phyloP scores from a whole-genome alignment of 2,888 invertebrate genomes.

The Cephonodes hylas region DNA sequence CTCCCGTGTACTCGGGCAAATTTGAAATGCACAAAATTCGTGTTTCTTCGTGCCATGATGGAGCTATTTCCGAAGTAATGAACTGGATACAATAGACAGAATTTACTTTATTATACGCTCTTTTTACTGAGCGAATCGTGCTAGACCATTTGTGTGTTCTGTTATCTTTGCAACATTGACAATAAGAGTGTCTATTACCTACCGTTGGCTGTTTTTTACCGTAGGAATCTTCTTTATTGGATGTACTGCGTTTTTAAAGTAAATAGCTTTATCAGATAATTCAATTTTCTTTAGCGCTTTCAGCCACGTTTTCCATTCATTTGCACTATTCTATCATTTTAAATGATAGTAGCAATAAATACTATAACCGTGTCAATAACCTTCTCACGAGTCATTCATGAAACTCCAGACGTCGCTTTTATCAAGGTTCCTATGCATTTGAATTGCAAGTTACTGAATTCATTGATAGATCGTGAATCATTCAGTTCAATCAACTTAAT shows the following conservation, averaged over 20 bases:
- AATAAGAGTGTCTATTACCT: no score
- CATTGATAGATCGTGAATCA: not conserved
- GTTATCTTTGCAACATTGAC: no score
- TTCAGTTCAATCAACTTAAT: not conserved
- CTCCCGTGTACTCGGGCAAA: constrained; percentile 31
- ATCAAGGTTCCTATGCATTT: not conserved
- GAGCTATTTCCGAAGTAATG: not conserved
- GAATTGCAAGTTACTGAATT: not conserved
- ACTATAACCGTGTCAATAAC: not conserved
- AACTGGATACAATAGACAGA: no score
- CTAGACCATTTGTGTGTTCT: not conserved
- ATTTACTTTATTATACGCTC: not conserved
- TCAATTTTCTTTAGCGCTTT: no score
- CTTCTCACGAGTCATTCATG: not conserved
- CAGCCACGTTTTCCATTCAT: no score
- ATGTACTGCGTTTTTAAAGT: no score
- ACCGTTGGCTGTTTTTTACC: no score
- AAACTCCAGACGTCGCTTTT: not conserved
- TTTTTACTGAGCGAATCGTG: not conserved
- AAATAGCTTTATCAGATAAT: no score
- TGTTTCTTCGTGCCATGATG: constrained; percentile 1
- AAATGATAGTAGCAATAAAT: not conserved
- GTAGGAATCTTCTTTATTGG: no score
- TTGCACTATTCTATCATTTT: not conserved
- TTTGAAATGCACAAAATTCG: constrained; percentile 7